Conservation (phyloP, 2,888 invertebrate species). For the Anagyrus pseudococci region DNA sequence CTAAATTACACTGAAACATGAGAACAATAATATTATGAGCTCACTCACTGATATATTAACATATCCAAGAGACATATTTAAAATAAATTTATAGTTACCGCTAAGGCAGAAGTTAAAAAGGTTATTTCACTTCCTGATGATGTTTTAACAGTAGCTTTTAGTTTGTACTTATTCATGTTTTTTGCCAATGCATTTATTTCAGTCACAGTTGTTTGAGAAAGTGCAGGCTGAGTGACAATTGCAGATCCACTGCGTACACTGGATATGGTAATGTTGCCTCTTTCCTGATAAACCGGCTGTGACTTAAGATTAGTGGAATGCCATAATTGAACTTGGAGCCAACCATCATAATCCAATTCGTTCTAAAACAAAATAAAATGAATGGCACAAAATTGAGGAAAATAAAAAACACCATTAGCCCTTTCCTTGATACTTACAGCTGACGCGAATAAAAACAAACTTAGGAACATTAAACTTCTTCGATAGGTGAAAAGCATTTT, state of each 20-base stretch:
- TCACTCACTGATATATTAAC: conserved; percentile 18
- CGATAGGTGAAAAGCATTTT: too few relatives aligned
- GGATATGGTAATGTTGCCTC: conserved; percentile 75
- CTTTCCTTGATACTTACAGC: conserved; percentile 29
- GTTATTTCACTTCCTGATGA: conserved; percentile 72
- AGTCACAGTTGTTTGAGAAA: conserved; percentile 64
- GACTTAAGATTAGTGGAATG: conserved; percentile 70
- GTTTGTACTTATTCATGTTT: conserved; percentile 76
- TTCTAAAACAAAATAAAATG: conserved; percentile 58
- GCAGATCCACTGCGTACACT: conserved; percentile 74
- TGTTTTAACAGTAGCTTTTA: conserved; percentile 73
- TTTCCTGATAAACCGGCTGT: conserved; percentile 67
- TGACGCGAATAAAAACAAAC: conserved; percentile 24
- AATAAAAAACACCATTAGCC: not conserved
- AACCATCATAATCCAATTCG: conserved; percentile 77
- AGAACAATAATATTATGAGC: conserved; percentile 3
- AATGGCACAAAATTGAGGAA: not conserved
- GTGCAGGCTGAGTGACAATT: conserved; percentile 68
- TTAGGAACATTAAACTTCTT: conserved; percentile 21
- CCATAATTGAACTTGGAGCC: conserved; percentile 73
- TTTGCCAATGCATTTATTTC: conserved; percentile 65
- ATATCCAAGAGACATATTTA: not conserved
- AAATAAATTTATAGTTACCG: conserved; percentile 63
- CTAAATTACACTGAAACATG: conserved; percentile 70
- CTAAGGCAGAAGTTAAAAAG: conserved; percentile 82